Evolutionary conservation across 2,113 vertebrate species (phyloP), one percentile per base, ranked within the genome.

Genomic region (Sylvia atricapilla): DNA sequence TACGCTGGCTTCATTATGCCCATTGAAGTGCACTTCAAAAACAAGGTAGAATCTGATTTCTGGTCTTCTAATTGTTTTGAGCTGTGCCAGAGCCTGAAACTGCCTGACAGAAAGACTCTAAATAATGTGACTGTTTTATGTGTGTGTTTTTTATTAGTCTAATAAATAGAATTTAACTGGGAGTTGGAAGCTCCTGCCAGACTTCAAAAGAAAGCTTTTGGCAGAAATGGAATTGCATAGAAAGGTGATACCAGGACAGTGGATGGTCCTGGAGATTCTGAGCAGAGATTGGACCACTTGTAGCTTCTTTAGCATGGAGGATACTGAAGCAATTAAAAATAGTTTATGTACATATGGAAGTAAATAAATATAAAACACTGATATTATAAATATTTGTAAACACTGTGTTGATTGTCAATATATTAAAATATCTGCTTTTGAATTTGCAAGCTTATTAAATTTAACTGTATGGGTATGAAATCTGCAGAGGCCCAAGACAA

Each of bases 1-100:
- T 99, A 99, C 4, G 99, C 99, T 39, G 99, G 99, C 87, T 99
- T 99, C 98, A 99, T 99, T 96, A 99, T 99, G 98, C 99, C 99
- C 59, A 99, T 99, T 79, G 99, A 99, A 97, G 99, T 99, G 89
- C 98, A 99, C 98, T 99, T 99, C 98, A 99, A 99, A 97, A 99
- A 99, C 98, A 99, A 99, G 99, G 99, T 99, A 97, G 72, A 94
- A 81, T 95, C 82, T 88, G 59, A 94, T 93, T 96, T 83, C 78
- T 94, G 62, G 70, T 95, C 80, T 68, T 87, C 62, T 93, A 89
- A 95, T 96, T 97, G 94, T 95, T 95, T 92, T 96, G 96, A 95
- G 92, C 84, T 89, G 74, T 92, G 89, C 94, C 95, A 96, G 96
- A 96, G 77, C 75, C 86, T 87, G 63, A 79, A 95, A 94, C 62